These are phyloP conservation scores for Phaetusa simplex DNA, from an alignment of 2,113 vertebrate genomes.

Conservation along the genomic window DNA sequence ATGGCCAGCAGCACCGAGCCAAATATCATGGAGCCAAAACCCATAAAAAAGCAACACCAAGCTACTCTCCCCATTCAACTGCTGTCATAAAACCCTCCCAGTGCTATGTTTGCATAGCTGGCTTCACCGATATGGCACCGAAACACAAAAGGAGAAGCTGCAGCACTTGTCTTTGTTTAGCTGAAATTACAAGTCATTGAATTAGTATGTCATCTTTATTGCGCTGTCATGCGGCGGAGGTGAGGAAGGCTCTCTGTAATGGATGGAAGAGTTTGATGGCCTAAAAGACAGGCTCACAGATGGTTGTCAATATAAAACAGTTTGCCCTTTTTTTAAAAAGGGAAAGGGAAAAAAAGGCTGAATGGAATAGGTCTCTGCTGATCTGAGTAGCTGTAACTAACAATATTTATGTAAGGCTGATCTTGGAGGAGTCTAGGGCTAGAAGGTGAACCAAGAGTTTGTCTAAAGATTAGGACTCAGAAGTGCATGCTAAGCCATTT, in stretches of 20 bases:
- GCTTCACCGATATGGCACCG: conserved; percentile 80
- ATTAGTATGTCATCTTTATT: conserved; percentile 93
- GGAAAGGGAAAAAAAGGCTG: background rate
- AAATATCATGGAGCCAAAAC: conserved; percentile 81
- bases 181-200: conserved; percentile 88
- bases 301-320: conserved; percentile 80
- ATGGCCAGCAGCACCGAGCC: conserved; percentile 76
- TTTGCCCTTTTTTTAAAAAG: conserved; percentile 44
- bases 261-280: conserved; percentile 84
- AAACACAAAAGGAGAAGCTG: conserved; percentile 81
- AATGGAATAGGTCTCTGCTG: conserved; percentile 48
- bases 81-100: conserved; percentile 83
- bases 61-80: conserved; percentile 79
- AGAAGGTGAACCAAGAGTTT: conserved; percentile 58
- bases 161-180: conserved; percentile 82
- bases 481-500: conserved; percentile 63
- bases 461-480: conserved; percentile 44
- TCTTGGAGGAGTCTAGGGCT: conserved; percentile 54
- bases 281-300: conserved; percentile 83
- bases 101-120: conserved; percentile 85
- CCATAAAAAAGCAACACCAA: conserved; percentile 80
- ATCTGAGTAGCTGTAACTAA: conserved; percentile 53
- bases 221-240: conserved; percentile 80
- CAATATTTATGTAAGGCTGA: conserved; percentile 47
- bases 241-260: conserved; percentile 80